Conservation (phyloP, 2,888 invertebrate genomes). For the Perizoma flavofasciatum region DNA sequence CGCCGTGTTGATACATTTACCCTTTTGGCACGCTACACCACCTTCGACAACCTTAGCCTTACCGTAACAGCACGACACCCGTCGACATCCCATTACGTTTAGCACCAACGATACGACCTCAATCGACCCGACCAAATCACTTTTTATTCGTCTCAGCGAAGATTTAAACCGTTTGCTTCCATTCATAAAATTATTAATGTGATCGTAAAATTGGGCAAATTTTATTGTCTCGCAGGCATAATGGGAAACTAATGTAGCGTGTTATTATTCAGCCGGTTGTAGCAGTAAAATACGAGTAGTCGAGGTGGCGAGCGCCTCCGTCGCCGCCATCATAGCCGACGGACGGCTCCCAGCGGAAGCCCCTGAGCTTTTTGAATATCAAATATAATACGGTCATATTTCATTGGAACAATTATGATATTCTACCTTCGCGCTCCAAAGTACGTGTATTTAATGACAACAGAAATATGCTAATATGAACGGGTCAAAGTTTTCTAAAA, state of each 20-base stretch:
- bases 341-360: conserved; percentile 75
- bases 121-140: conserved; percentile 60
- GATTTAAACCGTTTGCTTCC: conserved; percentile 79
- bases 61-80: conserved; percentile 49
- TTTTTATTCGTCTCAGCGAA: conserved; percentile 76
- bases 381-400: conserved; percentile 78
- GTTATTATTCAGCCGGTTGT: conserved; percentile 82
- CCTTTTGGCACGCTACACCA: conserved; percentile 49
- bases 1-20: conserved; percentile 55
- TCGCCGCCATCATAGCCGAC: conserved; percentile 43
- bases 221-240: conserved; percentile 83
- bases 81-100: conserved; percentile 57
- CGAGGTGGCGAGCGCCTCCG: conserved; percentile 51
- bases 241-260: conserved; percentile 84
- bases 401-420: conserved; percentile 81
- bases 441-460: conserved; percentile 69
- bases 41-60: conserved; percentile 49
- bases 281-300: conserved; percentile 81
- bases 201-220: conserved; percentile 84
- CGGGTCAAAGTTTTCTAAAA: conserved; percentile 57
- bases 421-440: conserved; percentile 72
- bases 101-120: conserved; percentile 72
- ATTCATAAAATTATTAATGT: conserved; percentile 84
- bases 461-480: conserved; percentile 61
- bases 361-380: conserved; percentile 79